A percentile compares a stretch with the other conserved stretches of the same genome.
Evolutionary conservation across 2,797 vertebrate species (phyloP).

Genomic region (Apodemus agrarius): DNA sequence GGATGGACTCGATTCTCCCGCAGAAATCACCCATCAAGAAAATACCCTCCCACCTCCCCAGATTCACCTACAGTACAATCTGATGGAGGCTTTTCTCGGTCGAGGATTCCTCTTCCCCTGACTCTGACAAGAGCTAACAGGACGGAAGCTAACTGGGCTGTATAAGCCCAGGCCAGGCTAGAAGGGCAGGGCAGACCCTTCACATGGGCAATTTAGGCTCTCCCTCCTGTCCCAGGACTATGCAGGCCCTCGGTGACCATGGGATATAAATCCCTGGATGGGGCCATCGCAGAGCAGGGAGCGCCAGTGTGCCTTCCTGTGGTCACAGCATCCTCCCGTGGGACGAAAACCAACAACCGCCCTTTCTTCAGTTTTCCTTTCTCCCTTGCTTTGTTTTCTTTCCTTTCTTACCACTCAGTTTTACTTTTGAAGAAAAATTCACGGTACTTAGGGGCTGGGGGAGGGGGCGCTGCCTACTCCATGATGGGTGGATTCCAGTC

Average conservation of each 20-base stretch:
- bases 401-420: neutral
- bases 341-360: neutral
- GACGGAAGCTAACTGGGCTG: neutral
- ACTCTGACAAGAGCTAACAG: neutral
- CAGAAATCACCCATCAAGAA: neutral
- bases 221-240: neutral
- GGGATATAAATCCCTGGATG: neutral
- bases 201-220: fast-evolving
- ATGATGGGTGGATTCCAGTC: neutral
- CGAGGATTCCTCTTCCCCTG: neutral
- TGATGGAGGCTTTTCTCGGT: neutral
- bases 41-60: no score
- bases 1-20: neutral
- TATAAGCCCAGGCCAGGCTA: neutral
- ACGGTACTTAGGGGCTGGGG: neutral
- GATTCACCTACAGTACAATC: no score
- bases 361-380: neutral
- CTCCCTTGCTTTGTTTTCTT: no score
- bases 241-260: neutral
- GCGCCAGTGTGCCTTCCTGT: no score
- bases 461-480: no score
- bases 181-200: neutral
- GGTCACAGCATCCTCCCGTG: neutral
- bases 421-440: neutral
- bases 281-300: neutral